phyloP scores from a whole-genome alignment of 1,140 invertebrate species.

The Nomia melanderi region DNA sequence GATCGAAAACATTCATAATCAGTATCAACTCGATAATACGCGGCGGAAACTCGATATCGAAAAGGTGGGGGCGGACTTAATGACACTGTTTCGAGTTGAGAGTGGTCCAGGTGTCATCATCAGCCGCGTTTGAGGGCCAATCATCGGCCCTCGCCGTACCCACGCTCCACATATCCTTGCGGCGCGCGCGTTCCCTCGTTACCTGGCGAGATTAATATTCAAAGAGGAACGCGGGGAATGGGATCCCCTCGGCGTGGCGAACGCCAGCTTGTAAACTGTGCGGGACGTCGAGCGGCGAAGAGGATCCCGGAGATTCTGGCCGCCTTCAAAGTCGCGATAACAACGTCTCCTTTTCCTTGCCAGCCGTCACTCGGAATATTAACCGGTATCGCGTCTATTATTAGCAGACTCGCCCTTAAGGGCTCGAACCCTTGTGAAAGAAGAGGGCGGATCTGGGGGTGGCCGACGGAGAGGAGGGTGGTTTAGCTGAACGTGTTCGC shows the following conservation, averaged over 20 bases:
- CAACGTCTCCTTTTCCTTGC: conserved; percentile 29
- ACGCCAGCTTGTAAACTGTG: conserved; percentile 1
- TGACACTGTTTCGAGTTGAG: not conserved
- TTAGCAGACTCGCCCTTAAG: conserved; percentile 41
- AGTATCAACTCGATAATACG: too few relatives aligned
- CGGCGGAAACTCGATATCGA: not conserved
- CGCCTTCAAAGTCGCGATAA: conserved; percentile 51
- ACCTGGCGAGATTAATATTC: conserved; percentile 48
- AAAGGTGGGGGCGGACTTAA: not conserved
- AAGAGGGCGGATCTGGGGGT: not conserved
- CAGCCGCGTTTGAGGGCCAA: not conserved
- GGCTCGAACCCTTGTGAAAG: not conserved
- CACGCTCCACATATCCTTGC: not conserved
- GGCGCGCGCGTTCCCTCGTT: conserved; percentile 3
- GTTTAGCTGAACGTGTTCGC: not conserved
- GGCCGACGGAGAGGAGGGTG: not conserved
- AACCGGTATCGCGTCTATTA: conserved; percentile 46
- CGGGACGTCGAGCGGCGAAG: conserved; percentile 27
- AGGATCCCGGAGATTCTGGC: not conserved
- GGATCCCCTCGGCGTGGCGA: not conserved
- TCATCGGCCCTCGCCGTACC: not conserved
- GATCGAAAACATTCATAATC: too few relatives aligned
- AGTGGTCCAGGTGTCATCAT: not conserved
- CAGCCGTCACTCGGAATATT: conserved; percentile 52
- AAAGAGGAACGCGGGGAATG: not conserved